Base-by-base conservation (phyloP, 2,113 vertebrate genomes). In the Pholis gunnellus region DNA sequence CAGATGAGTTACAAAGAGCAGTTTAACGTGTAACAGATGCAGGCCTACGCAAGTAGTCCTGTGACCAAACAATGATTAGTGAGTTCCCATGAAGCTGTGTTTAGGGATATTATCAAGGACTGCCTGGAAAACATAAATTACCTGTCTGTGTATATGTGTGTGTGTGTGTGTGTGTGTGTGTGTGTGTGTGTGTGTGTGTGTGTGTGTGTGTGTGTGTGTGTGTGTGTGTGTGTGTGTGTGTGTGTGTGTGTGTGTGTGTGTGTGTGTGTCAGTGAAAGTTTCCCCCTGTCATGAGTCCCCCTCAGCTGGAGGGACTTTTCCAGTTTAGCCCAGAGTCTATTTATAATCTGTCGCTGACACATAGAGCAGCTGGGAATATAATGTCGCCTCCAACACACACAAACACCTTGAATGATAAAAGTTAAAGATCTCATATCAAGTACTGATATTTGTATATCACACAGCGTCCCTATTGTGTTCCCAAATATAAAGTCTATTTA, bases 321-420 rank as follows among this genome's bases (percentile, higher is more conserved):
- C 86, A 90, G 48, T 82, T 86, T 70, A 86, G 59, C 66, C 48
- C 48, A 0, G 9, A 29, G 65, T 91, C 85, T 93, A 93, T 91
- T 90, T 90, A 90, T 93, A 93, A 79, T 74, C 67, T 66, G 65
- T 70, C 20, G 9, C 64, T 89, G 76, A 79, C 80, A 77, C 68
- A 72, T 27, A 15, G 82, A 89, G 54, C 89, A 89, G 81, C 88
- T 90, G 84, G 46, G 72, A 80, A 79, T 72, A 81, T 64, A 87
- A 56, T 75, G 81, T 57, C 52, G 64, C 69, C 54, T 76, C 48
- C 6, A 25, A 69, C 27, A 86, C 18, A 65, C 36, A 65, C 36
- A 65, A n/a, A 66, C 63, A 60, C 46, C 5, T 44, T 66, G 31
- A 60, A 57, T 66, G 17, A 61, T 63, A 4, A 13, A 63, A 8